A percentile compares a stretch with the other conserved stretches of the same genome.
Evolutionary conservation across 2,113 vertebrate genomes (phyloP).

Genomic region (Pseudopodoces humilis): DNA sequence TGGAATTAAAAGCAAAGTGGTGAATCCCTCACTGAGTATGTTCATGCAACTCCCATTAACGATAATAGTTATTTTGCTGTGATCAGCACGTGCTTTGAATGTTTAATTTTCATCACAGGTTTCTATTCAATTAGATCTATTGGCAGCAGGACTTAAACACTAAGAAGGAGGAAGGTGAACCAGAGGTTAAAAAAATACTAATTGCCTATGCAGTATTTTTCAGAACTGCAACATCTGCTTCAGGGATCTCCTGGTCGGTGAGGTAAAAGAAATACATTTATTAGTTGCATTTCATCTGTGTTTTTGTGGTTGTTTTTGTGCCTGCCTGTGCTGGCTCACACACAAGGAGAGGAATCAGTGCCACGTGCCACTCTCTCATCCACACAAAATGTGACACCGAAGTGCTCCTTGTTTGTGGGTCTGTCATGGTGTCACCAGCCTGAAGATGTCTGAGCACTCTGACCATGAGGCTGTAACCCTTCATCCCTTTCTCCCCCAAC

Average conservation of each 20-base stretch:
- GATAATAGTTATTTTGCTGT: constrained; percentile 31
- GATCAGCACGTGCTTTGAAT: neutral
- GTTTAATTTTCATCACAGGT: constrained; percentile 24
- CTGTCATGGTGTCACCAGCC: neutral
- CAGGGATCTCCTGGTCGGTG: neutral
- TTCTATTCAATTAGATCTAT: constrained; percentile 35
- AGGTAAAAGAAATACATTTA: neutral
- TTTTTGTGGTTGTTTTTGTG: neutral
- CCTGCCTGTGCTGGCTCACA: neutral
- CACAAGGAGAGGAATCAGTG: neutral
- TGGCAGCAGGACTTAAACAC: neutral
- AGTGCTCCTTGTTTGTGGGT: neutral
- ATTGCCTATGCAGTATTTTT: neutral
- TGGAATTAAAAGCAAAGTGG: constrained; percentile 36
- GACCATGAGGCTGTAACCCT: neutral
- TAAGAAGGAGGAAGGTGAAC: constrained; percentile 10
- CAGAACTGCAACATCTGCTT: neutral
- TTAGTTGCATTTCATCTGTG: fast-evolving
- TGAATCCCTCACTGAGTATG: constrained; percentile 22
- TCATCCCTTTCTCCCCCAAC: neutral
- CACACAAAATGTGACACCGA: neutral
- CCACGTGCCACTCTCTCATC: neutral
- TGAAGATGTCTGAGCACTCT: neutral
- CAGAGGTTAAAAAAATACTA: neutral
- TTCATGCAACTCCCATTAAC: neutral